phyloP scores from a whole-genome alignment of 2,797 vertebrate species.

The Muscicapa comitata region DNA sequence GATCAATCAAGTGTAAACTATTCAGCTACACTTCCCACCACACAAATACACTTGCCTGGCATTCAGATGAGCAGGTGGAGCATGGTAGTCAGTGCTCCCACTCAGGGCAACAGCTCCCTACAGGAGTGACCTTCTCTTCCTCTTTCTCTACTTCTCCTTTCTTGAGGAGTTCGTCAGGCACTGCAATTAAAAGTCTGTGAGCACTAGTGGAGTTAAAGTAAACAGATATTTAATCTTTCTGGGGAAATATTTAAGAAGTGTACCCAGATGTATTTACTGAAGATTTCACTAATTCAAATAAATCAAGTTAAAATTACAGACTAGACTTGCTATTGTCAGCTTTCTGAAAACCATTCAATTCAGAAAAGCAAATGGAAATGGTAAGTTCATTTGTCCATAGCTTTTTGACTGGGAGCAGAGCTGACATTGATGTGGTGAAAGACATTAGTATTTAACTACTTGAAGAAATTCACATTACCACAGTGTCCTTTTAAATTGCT shows the following conservation, averaged over 20 bases:
- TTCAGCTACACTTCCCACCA: neutral
- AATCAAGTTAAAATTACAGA: conserved; percentile 62
- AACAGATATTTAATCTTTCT: conserved; percentile 38
- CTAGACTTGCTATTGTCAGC: conserved; percentile 10
- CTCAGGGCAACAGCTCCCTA: neutral
- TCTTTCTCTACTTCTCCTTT: neutral
- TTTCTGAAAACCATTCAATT: conserved; percentile 45
- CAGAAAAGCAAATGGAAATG: conserved; percentile 50
- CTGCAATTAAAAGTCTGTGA: conserved; percentile 35
- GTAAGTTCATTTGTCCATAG: conserved; percentile 51
- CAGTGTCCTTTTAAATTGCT: conserved; percentile 62
- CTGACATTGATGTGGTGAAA: conserved; percentile 39
- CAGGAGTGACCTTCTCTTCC: neutral
- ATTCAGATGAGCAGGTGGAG: neutral
- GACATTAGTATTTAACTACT: conserved; percentile 64
- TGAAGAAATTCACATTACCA: conserved; percentile 64
- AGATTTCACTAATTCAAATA: conserved; percentile 62
- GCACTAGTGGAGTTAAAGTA: neutral
- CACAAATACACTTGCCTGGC: neutral
- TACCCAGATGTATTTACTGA: conserved; percentile 36
- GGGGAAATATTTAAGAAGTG: conserved; percentile 12
- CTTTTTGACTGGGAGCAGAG: conserved; percentile 20
- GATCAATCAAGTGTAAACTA: neutral
- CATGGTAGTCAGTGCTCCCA: neutral
- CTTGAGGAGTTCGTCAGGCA: neutral